Percentiles rank a stretch among this genome's conserved stretches.
Conservation (phyloP, 2,113 vertebrate genomes). For the Aegotheles bennettii region DNA sequence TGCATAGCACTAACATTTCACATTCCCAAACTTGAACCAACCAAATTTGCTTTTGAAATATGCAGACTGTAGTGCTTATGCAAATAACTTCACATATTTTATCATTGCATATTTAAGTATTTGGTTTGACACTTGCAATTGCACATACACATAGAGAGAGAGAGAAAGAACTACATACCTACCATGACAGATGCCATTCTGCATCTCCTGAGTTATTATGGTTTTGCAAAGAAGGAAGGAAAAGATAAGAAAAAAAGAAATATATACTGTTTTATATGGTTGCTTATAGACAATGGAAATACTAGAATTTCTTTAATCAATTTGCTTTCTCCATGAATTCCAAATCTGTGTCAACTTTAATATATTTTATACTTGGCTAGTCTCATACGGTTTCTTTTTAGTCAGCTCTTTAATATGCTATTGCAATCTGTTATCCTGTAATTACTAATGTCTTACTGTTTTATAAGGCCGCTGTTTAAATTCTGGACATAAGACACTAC, state of each 20-base stretch:
- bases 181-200: not conserved
- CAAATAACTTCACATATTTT: not conserved
- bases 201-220: not conserved
- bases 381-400: not conserved
- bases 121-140: not conserved
- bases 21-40: not conserved
- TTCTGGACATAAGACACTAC: not conserved
- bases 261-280: not conserved
- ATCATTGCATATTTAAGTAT: not conserved
- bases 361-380: not conserved
- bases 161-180: not conserved
- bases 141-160: not conserved
- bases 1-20: not conserved
- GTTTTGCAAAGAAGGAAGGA: not conserved
- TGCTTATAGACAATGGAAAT: not conserved
- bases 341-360: not conserved
- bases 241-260: not conserved
- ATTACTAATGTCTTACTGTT: slow-evolving; percentile 27
- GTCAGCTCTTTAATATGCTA: not conserved
- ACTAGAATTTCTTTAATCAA: not conserved
- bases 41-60: not conserved
- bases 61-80: not conserved
- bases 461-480: slow-evolving; percentile 4
- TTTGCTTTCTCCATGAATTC: not conserved
- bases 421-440: slow-evolving; percentile 14